Base-by-base conservation (phyloP, 2,888 invertebrate genomes). In the Dasypogon diadema region DNA sequence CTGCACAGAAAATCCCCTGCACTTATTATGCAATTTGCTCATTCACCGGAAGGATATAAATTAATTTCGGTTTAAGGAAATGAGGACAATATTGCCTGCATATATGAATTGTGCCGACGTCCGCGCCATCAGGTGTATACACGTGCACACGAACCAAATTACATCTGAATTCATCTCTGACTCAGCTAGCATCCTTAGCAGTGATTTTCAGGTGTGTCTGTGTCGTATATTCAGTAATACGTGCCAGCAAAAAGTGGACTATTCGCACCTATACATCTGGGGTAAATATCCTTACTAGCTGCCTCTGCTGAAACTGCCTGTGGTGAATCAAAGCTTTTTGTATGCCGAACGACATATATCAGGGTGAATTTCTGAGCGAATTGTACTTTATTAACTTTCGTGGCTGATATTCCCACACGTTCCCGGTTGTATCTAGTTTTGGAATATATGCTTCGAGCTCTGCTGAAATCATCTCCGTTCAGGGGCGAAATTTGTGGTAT, bases 61-160 rank as follows among this genome's bases (percentile, higher is more conserved):
- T 75, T 75, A 75, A 75, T 75, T 75, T 75, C 48, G 48, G 75
- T 75, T 72, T 70, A 75, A 75, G 75, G 75, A 75, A 75, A 75
- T 75, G 70, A 70, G 70, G 48, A 75, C 70, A 75, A 75, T 75
- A 75, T 75, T 70, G 75, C 58, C 70, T 30, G 58, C 51, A 42
- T 68, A 42, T 56, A 42, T 54, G 63, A 46, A 70, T 54, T 54
- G 26, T 68, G 48, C 65, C 48, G 24, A 34, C 72, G 30, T 37
- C 58, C 18, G 34, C n/a, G 16, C 24, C 46, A 21, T 55, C 37
- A 14, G n/a, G 37, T 42, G 24, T 42, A 58, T 58, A 55, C 55
- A 56, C 60, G 26, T 74, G 4, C 24, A 74, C 60, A 21, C 22
- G 26, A 30, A 8, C 48, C 46, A 74, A 74, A 74, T 74, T 74